phyloP scores from a whole-genome alignment of 1,140 invertebrate genomes.

The Aphelinus certus region DNA sequence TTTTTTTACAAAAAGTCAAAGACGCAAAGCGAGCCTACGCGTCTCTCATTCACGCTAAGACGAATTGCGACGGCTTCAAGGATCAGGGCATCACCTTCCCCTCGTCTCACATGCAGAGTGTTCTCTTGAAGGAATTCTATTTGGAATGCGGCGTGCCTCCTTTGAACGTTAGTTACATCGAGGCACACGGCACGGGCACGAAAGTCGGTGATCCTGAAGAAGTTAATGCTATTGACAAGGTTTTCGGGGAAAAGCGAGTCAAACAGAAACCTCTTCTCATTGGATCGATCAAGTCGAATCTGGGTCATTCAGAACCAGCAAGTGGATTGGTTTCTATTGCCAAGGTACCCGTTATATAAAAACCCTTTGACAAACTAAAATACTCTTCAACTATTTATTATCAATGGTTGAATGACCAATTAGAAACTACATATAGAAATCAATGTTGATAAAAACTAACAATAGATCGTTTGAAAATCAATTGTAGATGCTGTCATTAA shows the following conservation, averaged over 20 bases:
- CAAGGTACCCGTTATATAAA: conserved; percentile 66
- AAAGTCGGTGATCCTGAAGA: conserved; percentile 86
- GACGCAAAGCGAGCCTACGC: conserved; percentile 80
- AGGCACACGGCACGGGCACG: conserved; percentile 88
- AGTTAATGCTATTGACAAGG: conserved; percentile 79
- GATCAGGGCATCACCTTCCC: conserved; percentile 88
- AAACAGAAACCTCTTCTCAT: conserved; percentile 74
- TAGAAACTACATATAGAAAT: too few relatives aligned
- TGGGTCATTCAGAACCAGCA: conserved; percentile 89
- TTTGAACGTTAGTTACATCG: conserved; percentile 77
- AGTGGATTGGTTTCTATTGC: conserved; percentile 83
- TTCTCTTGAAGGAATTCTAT: conserved; percentile 83
- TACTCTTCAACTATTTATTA: too few relatives aligned
- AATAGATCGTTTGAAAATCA: too few relatives aligned
- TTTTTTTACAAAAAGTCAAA: conserved; percentile 82
- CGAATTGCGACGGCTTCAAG: conserved; percentile 81
- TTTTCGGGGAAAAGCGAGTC: conserved; percentile 76
- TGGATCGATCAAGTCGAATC: conserved; percentile 90
- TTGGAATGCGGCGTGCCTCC: conserved; percentile 80
- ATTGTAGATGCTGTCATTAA: too few relatives aligned
- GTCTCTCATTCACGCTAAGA: conserved; percentile 72
- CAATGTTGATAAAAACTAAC: too few relatives aligned
- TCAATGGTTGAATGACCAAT: too few relatives aligned
- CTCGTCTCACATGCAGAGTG: conserved; percentile 80
- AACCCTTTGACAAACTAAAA: not conserved